Evolutionary conservation across 2,797 vertebrate genomes (phyloP), one percentile per base, ranked within the genome.

Genomic region (Oreochromis mossambicus): DNA sequence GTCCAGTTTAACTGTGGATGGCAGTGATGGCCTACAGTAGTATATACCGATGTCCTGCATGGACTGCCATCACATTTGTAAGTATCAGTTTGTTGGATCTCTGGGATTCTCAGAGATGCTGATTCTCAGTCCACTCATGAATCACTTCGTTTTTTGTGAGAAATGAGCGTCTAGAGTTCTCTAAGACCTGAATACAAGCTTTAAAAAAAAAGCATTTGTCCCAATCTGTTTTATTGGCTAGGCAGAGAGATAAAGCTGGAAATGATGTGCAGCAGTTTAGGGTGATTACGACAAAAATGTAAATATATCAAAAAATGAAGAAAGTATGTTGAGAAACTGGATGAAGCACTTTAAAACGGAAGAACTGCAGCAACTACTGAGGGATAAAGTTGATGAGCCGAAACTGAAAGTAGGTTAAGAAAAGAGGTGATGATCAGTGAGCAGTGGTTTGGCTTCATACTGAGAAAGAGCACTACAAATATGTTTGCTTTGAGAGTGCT

Each of bases 201-300:
- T 19, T 24, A 24, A 34, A 77, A 1, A 61, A 26, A 32, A n/a
- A 36, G 48, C 19, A 52, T 52, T 8, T 0, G 11, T 38, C 34
- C 61, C 2, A 38, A 34, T 34, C 9, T 34, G 15, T 61, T 48
- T 48, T 61, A 63, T 36, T 63, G 32, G 32, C 58, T n/a, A 12
- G 32, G 17, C 32, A 36, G 0, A 36, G 32, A 36, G 6, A 12
- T 63, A 36, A 63, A 63, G 36, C 58, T 63, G 12, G 58, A 63
- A 36, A 36, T 32, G 32, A 36, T 63, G 17, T 63, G 32, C 58
- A 63, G 58, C 58, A 63, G 17, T n/a, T 63, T 63, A 7, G 32
- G 17, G 17, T 63, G 32, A 36, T 34, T 63, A 63, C 0, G 0
- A 63, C 0, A 63, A 36, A 63, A 63, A 63, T 36, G 58, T 36